phyloP scores from a whole-genome alignment of 2,888 invertebrate genomes.

The Heliconius charithonia region DNA sequence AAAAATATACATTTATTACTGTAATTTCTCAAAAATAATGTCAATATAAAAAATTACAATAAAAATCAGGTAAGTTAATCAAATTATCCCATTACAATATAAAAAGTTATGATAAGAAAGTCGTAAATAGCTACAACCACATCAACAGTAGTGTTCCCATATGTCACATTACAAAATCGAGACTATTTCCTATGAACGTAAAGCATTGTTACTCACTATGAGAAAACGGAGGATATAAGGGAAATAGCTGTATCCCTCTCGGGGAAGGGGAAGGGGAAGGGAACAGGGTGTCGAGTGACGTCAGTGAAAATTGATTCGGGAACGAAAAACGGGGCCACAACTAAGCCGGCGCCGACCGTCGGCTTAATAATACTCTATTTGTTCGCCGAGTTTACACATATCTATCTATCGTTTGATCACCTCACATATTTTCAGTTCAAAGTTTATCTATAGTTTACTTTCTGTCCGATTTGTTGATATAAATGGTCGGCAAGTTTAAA shows the following conservation, averaged over 20 bases:
- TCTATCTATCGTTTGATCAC: slow-evolving; percentile 29
- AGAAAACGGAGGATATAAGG: slow-evolving; percentile 65
- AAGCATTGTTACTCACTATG: slow-evolving; percentile 50
- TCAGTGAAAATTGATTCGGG: slow-evolving; percentile 80
- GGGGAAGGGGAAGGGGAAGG: slow-evolving; percentile 52
- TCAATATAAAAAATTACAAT: background rate
- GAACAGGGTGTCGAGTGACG: slow-evolving; percentile 63
- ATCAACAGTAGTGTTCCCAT: slow-evolving; percentile 11
- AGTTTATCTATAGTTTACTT: slow-evolving; percentile 28
- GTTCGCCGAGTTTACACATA: slow-evolving; percentile 26
- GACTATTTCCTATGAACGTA: slow-evolving; percentile 43
- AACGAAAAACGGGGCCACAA: slow-evolving; percentile 77
- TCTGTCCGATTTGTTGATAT: slow-evolving; percentile 17
- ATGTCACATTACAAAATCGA: slow-evolving; percentile 37
- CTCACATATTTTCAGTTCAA: slow-evolving; percentile 30
- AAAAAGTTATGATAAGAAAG: no score
- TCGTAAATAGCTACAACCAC: background rate
- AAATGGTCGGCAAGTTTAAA: slow-evolving; percentile 13
- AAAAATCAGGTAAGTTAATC: background rate
- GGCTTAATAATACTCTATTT: slow-evolving; percentile 35
- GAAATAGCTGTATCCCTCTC: slow-evolving; percentile 71
- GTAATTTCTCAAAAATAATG: background rate
- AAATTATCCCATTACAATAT: background rate
- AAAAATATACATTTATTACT: no score
- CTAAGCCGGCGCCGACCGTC: slow-evolving; percentile 64